A percentile compares a stretch with the other conserved stretches of the same genome.
Conservation (phyloP, 2,797 vertebrate species). For the Hydrophis major region DNA sequence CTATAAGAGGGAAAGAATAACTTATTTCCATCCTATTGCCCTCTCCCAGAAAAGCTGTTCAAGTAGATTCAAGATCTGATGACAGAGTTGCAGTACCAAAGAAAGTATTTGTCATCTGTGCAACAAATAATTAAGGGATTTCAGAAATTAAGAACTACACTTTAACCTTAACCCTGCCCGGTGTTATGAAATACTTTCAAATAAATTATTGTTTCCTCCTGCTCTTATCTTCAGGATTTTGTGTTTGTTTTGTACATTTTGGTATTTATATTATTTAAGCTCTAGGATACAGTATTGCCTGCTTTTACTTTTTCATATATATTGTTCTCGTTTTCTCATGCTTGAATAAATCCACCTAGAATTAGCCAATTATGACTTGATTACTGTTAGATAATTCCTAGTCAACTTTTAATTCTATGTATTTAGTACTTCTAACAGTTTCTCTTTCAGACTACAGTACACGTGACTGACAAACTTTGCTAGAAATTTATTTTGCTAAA, state of each 20-base stretch:
- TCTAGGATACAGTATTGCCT: not conserved
- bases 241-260: not conserved
- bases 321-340: not conserved
- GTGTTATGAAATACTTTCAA: not conserved
- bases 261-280: not conserved
- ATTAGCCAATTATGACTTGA: not conserved
- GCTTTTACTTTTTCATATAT: not conserved
- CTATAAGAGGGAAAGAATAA: not conserved
- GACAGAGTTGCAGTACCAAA: not conserved
- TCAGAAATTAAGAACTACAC: not conserved
- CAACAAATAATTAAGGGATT: not conserved
- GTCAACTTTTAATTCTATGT: not conserved
- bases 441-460: not conserved
- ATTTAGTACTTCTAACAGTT: not conserved
- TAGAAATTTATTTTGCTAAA: not conserved
- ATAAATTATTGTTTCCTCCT: not conserved
- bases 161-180: not conserved
- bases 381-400: not conserved
- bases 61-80: constrained; percentile 2
- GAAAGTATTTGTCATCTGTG: not conserved
- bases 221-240: not conserved
- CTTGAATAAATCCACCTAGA: not conserved
- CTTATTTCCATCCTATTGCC: not conserved
- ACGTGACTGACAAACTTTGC: not conserved
- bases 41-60: not conserved